These are phyloP conservation scores for Dascyllus trimaculatus DNA, from an alignment of 2,113 vertebrate genomes.

Conservation along the genomic window DNA sequence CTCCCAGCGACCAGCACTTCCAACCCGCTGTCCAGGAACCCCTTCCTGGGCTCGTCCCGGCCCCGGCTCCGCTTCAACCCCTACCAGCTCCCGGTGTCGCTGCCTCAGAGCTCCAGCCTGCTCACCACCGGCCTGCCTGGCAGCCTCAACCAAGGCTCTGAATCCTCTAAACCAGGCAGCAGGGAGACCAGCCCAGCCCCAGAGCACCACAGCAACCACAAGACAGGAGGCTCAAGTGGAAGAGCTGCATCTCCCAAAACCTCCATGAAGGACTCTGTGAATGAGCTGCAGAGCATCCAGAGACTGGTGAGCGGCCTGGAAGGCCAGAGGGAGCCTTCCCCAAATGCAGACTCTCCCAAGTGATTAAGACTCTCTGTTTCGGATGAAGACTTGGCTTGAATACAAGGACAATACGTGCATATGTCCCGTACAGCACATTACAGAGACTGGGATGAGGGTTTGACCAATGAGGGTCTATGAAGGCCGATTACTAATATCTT, in stretches of 20 bases:
- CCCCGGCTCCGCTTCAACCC: conserved; percentile 96
- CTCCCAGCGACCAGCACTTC: conserved; percentile 90
- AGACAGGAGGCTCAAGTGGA: conserved; percentile 80
- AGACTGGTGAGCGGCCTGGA: conserved; percentile 98
- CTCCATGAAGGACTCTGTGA: conserved; percentile 94
- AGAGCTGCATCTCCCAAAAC: conserved; percentile 89
- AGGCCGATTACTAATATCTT: conserved; percentile 51
- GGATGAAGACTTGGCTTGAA: conserved; percentile 69
- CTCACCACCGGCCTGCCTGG: conserved; percentile 87
- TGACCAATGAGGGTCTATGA: conserved; percentile 42
- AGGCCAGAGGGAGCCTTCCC: conserved; percentile 91
- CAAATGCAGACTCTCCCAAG: conserved; percentile 91
- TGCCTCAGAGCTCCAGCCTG: conserved; percentile 92
- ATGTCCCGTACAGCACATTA: conserved; percentile 90
- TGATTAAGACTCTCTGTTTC: conserved; percentile 81
- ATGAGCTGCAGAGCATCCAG: conserved; percentile 98
- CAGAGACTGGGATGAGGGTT: conserved; percentile 58
- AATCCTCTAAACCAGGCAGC: conserved; percentile 91
- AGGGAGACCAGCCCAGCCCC: conserved; percentile 92
- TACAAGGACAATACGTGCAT: conserved; percentile 80
- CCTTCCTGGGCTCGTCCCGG: conserved; percentile 91
- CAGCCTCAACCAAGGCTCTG: conserved; percentile 85
- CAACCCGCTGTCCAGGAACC: conserved; percentile 91
- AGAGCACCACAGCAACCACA: conserved; percentile 88
- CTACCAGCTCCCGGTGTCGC: conserved; percentile 94